Base-by-base conservation (phyloP, 2,888 invertebrate species). In the Athalia circularis region DNA sequence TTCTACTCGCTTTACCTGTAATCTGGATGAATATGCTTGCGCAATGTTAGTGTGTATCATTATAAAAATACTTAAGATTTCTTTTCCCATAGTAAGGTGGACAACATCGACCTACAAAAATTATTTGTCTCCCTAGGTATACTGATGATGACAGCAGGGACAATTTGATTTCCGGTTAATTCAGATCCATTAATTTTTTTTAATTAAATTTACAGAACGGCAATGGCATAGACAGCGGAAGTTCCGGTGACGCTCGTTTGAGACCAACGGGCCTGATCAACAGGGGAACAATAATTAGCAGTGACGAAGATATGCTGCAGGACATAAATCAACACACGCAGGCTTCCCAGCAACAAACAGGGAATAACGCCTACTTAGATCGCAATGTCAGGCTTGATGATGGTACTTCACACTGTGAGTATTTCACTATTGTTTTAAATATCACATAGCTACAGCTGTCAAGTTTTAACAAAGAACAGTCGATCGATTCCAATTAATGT, bases 281-380 rank as follows among this genome's bases (percentile, higher is more conserved):
- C 84, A 87, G 87, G 47, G 87, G 86, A 74, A 86, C 83, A 80
- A 88, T 85, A 86, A 76, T 88, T 80, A 90, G 87, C 80, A 89
- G 88, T 80, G 90, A 90, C 87, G 89, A 90, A 84, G 89, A 90
- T 80, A 89, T 90, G 89, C 81, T 88, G 82, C 72, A 59, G 72
- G 90, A 90, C 81, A 86, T 84, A 65, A 89, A 88, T 81, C 78
- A 77, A 9, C 89, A 88, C 79, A 86, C 86, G 74, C 80, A 84
- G 57, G 82, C 83, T 80, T 85, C 89, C 80, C 88, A 29, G 29
- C 29, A 88, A 80, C 86, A 88, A 72, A 81, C 85, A 50, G 88
- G 87, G 47, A 89, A 87, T 77, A 88, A 87, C 82, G 84, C 85
- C 59, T 86, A 87, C 76, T 82, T 86, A 43, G 90, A 90, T n/a